Evolutionary conservation across 2,113 vertebrate species (phyloP).

Genomic region (Sciurus niger): DNA sequence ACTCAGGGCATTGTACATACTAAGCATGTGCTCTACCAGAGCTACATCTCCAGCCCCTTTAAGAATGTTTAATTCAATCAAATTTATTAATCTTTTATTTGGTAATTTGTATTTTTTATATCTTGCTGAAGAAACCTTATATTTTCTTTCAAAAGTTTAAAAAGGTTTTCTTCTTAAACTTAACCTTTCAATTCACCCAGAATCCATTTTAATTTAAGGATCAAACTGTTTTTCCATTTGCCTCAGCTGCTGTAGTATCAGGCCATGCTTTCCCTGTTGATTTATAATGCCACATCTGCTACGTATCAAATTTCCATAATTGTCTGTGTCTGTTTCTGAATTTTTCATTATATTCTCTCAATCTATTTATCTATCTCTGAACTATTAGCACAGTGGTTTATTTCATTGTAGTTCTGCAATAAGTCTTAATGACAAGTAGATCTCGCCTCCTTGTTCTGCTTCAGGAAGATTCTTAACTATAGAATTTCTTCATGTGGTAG

Average conservation of each 20-base stretch:
- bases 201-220: conserved; percentile 53
- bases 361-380: conserved; percentile 2
- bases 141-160: conserved; percentile 24
- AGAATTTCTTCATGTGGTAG: background rate
- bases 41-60: background rate
- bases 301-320: conserved; percentile 33
- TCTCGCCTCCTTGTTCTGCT: background rate
- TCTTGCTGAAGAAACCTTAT: conserved; percentile 4
- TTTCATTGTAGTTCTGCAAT: conserved; percentile 13
- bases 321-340: conserved; percentile 18
- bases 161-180: conserved; percentile 41
- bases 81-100: conserved; percentile 41
- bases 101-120: conserved; percentile 23
- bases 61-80: background rate
- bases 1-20: background rate
- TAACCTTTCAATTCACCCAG: background rate
- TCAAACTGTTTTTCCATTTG: background rate
- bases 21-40: background rate
- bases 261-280: background rate
- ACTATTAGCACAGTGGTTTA: conserved; percentile 6
- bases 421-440: conserved; percentile 10
- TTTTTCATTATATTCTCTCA: conserved; percentile 43
- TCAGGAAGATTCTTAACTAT: background rate
- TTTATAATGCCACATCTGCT: conserved; percentile 10
- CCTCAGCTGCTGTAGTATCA: background rate